Base-by-base conservation (phyloP, 2,888 invertebrate species). In the Matsumyia berberina region DNA sequence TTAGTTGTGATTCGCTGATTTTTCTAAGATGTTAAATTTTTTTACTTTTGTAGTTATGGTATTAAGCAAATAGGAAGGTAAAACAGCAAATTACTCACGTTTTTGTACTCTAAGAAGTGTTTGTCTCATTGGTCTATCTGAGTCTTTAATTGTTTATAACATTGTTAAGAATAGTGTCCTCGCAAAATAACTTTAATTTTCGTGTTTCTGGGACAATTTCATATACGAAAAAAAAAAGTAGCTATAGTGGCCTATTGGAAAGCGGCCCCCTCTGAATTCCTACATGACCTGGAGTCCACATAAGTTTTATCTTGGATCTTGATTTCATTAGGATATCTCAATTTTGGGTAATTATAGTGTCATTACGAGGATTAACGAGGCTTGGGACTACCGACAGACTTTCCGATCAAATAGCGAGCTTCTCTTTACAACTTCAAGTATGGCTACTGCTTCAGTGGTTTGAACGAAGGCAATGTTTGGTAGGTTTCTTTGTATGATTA, bases 381-480 rank as follows among this genome's bases (percentile, higher is more conserved):
- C 19, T 17, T 46, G 3, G 46, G 17, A 46, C 8, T 46, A 46
- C 46, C 17, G 46, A 9, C 46, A 46, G 19, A 17, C 46, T 46
- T 8, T 46, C 19, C 0, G 46, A 17, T 7, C 46, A 46, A 9
- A 46, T 46, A 17, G 9, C 46, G 11, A 5, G 9, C 37, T 37
- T 46, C 19, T 46, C 19, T 17, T 8, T 5, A 7, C 46, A 19
- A 19, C 46, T 17, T 46, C 19, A 19, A 46, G 17, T 19, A 46
- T 46, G 11, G 46, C 46, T 46, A 46, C 46, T 19, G 46, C 17
- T 19, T 46, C 46, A 4, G 46, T 9, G 19, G 9, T 46, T 17
- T 46, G 19, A 6, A 46, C 19, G 46, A 19, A 17, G n/a, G 46
- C 46, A 11, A 46, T 46, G 17, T 46, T 46, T 19, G 46, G 19